A percentile compares a stretch with the other conserved stretches of the same genome.
These are phyloP conservation scores for Premnoplex brunnescens DNA, from an alignment of 2,797 vertebrate genomes.

Conservation along the genomic window DNA sequence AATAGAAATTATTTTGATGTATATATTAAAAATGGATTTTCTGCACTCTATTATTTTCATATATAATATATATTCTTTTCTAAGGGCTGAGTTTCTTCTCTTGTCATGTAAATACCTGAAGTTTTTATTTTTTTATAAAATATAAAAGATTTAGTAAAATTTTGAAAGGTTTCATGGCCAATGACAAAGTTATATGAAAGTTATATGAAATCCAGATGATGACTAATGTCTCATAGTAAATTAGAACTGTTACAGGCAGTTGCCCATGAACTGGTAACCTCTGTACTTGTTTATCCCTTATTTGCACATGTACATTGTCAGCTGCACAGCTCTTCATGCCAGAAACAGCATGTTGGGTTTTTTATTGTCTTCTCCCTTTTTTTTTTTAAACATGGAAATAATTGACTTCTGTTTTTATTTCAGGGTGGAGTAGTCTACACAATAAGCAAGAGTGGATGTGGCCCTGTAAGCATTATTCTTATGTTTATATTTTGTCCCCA, in stretches of 20 bases:
- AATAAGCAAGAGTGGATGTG: conserved; percentile 55
- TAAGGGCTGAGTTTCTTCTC: background rate
- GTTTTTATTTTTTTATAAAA: background rate
- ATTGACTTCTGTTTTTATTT: conserved; percentile 11
- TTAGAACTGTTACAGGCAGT: background rate
- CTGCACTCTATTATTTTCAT: background rate
- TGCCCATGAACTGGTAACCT: background rate
- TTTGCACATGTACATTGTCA: background rate
- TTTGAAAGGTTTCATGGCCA: background rate
- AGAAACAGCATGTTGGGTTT: background rate
- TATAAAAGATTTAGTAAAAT: background rate
- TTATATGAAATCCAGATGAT: background rate
- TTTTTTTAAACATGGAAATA: background rate
- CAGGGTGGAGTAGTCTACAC: conserved; percentile 55
- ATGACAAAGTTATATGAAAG: background rate
- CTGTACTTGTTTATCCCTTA: background rate
- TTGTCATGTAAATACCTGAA: background rate
- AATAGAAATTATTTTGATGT: background rate
- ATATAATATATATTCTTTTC: background rate
- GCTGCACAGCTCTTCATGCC: background rate
- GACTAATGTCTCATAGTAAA: background rate
- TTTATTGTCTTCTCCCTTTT: fast-evolving
- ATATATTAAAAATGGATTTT: background rate
- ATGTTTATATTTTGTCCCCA: background rate
- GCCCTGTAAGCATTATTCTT: conserved; percentile 50